These are phyloP conservation scores for Nasalis larvatus DNA, from an alignment of 2,113 vertebrate genomes.

Conservation along the genomic window DNA sequence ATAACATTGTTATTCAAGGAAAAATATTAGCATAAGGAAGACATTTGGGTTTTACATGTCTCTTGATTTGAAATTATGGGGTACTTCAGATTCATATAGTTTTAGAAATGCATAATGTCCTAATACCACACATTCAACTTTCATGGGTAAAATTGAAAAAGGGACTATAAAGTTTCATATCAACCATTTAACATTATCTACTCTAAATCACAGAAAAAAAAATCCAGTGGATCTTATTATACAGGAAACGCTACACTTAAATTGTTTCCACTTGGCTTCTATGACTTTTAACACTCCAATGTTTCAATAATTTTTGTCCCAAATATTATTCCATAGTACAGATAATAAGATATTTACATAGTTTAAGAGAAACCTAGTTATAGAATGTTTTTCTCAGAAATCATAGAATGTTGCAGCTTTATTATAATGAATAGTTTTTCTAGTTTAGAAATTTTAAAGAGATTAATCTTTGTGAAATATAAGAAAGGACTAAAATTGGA, in stretches of 20 bases:
- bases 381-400: not conserved
- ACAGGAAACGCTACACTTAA: not conserved
- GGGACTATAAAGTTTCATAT: not conserved
- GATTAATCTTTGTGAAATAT: not conserved
- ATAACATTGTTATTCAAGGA: slow-evolving; percentile 60
- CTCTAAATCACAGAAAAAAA: not conserved
- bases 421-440: not conserved
- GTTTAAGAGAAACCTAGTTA: not conserved
- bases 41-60: slow-evolving; percentile 38
- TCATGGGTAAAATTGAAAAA: not conserved
- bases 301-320: not conserved
- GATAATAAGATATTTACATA: not conserved
- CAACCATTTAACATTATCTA: not conserved
- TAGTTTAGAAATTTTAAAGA: not conserved
- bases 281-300: not conserved
- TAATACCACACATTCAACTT: not conserved
- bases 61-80: slow-evolving; percentile 44
- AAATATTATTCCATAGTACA: not conserved
- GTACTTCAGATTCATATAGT: slow-evolving; percentile 37
- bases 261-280: slow-evolving; percentile 2
- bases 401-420: not conserved
- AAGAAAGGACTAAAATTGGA: not conserved
- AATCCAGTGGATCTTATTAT: slow-evolving; percentile 11
- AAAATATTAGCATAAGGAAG: slow-evolving; percentile 49
- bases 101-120: slow-evolving; percentile 3